Evolutionary conservation across 1,140 invertebrate species (phyloP).

Genomic region (Mercenaria mercenaria): DNA sequence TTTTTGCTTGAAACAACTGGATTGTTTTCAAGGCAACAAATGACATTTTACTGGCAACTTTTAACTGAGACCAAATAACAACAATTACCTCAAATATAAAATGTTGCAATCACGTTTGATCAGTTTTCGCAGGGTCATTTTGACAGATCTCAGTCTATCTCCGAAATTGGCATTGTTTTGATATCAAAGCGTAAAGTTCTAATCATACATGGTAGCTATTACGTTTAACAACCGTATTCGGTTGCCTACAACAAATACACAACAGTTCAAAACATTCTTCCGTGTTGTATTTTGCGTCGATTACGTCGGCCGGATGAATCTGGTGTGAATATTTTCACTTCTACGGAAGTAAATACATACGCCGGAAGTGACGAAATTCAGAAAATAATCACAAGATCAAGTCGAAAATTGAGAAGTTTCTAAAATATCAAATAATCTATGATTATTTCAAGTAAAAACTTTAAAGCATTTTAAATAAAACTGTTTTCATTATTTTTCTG

Average conservation of each 20-base stretch:
- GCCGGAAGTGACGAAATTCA: conserved; percentile 3
- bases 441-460: not conserved
- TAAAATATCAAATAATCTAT: not conserved
- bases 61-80: too few species aligned
- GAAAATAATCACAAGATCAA: conserved; percentile 37
- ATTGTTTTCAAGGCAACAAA: not conserved
- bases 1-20: too few species aligned
- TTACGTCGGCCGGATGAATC: conserved; percentile 31
- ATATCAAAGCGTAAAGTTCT: not conserved
- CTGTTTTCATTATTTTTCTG: not conserved
- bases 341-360: conserved; percentile 42
- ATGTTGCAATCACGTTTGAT: conserved; percentile 30
- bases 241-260: not conserved
- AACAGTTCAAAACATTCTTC: not conserved
- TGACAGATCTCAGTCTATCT: conserved; percentile 53
- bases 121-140: conserved; percentile 50
- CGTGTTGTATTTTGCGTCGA: not conserved
- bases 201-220: not conserved
- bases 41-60: not conserved
- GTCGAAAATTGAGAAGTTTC: not conserved
- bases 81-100: not conserved
- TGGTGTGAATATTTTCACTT: conserved; percentile 49
- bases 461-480: too few species aligned
- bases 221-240: conserved; percentile 27
- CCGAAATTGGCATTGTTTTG: not conserved